A percentile compares a stretch with the other conserved stretches of the same genome.
Evolutionary conservation across 2,113 vertebrate species (phyloP).

Genomic region (Elgaria multicarinata): DNA sequence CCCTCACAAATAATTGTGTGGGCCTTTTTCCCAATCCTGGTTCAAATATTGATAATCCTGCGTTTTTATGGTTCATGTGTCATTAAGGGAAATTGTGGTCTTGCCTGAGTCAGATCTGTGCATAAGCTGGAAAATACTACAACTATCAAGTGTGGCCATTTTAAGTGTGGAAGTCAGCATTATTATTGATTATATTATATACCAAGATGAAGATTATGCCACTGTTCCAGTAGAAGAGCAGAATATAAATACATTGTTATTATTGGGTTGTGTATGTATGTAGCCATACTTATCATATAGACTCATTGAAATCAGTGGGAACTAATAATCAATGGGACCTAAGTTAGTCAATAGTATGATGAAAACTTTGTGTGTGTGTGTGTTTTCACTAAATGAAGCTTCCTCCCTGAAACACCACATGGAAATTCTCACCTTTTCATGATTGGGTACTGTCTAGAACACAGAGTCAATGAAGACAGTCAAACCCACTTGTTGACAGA

Average conservation of each 20-base stretch:
- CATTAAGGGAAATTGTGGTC: conserved; percentile 4
- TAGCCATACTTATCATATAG: not conserved
- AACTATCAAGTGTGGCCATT: not conserved
- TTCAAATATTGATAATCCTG: not conserved
- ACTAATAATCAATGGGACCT: not conserved
- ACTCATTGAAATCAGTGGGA: not conserved
- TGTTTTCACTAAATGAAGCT: not conserved
- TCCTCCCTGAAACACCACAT: not conserved
- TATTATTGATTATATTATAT: not conserved
- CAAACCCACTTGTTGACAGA: not conserved
- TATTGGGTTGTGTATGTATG: not conserved
- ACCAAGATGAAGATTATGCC: too few species aligned
- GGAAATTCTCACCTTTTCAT: not conserved
- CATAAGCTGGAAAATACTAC: conserved; percentile 18
- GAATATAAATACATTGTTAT: not conserved
- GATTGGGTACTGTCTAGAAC: not conserved
- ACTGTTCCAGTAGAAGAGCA: not conserved
- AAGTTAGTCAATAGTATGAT: not conserved
- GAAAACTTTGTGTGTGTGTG: not conserved
- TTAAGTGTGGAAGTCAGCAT: not conserved
- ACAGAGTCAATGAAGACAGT: not conserved
- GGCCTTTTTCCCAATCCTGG: not conserved
- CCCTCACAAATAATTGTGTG: not conserved
- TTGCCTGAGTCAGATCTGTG: not conserved
- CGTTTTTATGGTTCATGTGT: not conserved